Conservation (phyloP, 1,140 invertebrate species). For the Hyposmocoma kahamanoa region DNA sequence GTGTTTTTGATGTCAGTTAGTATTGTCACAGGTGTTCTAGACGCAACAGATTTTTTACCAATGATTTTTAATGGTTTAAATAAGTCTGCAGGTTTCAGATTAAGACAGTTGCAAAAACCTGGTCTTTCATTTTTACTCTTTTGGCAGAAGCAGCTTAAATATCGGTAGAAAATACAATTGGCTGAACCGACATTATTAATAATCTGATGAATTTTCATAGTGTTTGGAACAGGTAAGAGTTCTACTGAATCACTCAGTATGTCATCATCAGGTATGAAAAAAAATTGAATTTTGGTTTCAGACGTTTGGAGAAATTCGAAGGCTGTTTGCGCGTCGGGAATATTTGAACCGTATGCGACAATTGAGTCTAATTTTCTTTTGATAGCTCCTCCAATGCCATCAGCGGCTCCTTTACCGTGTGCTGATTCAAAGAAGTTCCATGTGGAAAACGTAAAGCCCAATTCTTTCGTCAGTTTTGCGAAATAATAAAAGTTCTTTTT, state of each 20-base stretch:
- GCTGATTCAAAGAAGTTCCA: conserved; percentile 8
- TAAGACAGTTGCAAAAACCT: conserved; percentile 1
- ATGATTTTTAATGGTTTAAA: too few relatives aligned
- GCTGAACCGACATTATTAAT: background rate
- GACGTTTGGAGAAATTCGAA: background rate
- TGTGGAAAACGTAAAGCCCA: background rate
- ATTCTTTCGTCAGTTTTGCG: background rate
- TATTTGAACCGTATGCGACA: conserved; percentile 3
- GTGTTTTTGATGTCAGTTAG: too few relatives aligned
- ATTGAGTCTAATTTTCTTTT: conserved; percentile 8
- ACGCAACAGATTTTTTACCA: too few relatives aligned
- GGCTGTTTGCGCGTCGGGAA: background rate
- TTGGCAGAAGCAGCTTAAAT: conserved; percentile 3
- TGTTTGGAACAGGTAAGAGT: background rate
- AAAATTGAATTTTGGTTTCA: background rate
- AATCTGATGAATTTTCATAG: conserved; percentile 6
- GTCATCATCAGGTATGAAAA: background rate
- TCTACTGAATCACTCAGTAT: background rate
- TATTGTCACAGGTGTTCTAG: too few relatives aligned
- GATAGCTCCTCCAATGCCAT: conserved; percentile 6
- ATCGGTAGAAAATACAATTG: background rate
- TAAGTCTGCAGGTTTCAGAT: too few relatives aligned
- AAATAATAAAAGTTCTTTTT: conserved; percentile 14
- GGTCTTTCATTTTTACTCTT: too few relatives aligned
- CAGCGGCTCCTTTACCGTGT: conserved; percentile 6